Evolutionary conservation across 2,888 invertebrate species (phyloP).

Genomic region (Bembecia ichneumoniformis): DNA sequence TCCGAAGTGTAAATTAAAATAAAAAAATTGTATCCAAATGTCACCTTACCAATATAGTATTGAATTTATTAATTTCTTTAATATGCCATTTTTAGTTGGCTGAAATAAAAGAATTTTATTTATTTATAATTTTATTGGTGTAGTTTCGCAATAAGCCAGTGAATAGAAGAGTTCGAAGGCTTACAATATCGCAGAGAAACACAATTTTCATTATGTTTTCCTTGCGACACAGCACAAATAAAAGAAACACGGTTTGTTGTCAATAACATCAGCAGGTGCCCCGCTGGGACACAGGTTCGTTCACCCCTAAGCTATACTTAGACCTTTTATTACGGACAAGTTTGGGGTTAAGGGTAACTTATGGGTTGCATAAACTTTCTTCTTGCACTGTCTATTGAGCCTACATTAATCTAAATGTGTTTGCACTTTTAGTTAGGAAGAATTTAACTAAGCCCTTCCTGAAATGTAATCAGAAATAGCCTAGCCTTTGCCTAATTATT

Average conservation of each 20-base stretch:
- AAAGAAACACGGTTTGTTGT: slow-evolving; percentile 60
- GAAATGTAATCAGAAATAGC: no score
- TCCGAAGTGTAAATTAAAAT: no score
- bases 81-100: no score
- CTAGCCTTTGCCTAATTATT: no score
- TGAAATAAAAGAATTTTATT: no score
- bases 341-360: slow-evolving; percentile 16
- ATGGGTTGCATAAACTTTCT: background rate
- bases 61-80: no score
- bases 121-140: no score
- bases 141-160: no score
- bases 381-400: background rate
- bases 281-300: slow-evolving; percentile 47
- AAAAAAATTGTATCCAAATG: no score
- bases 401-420: background rate
- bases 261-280: slow-evolving; percentile 67
- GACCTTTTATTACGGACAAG: slow-evolving; percentile 26
- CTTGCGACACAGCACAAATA: slow-evolving; percentile 25
- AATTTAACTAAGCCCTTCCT: no score
- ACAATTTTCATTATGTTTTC: background rate
- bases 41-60: no score
- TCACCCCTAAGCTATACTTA: slow-evolving; percentile 35
- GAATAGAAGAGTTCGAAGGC: background rate
- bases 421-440: no score
- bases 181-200: background rate